Evolutionary conservation across 2,888 invertebrate species (phyloP).

Genomic region (Oligia fasciuncula): DNA sequence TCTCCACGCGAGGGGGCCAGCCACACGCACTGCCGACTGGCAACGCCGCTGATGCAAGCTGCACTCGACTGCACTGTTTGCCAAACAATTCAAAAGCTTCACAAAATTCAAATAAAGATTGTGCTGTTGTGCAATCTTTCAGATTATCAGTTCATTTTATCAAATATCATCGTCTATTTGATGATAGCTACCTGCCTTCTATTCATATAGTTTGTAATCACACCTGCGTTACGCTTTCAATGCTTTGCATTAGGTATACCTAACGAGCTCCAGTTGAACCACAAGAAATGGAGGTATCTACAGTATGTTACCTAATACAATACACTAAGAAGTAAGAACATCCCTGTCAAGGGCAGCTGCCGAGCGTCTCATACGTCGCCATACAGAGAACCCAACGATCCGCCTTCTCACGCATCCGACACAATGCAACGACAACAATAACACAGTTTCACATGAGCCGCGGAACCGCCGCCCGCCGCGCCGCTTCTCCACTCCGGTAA

Average conservation of each 20-base stretch:
- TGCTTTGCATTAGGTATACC: conserved; percentile 16
- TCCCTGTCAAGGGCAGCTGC: conserved; percentile 1
- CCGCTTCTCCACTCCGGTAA: conserved; percentile 41
- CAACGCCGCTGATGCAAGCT: not conserved
- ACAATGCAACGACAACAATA: conserved; percentile 52
- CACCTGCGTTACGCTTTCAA: conserved; percentile 32
- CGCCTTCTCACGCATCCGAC: conserved; percentile 30
- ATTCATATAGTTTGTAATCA: not conserved
- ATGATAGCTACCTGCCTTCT: conserved; percentile 33
- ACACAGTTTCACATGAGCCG: conserved; percentile 50
- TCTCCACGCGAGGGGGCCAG: conserved; percentile 15
- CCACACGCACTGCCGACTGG: not conserved
- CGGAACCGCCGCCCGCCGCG: conserved; percentile 16
- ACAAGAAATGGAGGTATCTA: conserved; percentile 6
- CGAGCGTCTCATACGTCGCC: conserved; percentile 1
- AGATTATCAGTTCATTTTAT: not conserved
- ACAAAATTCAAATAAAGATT: not conserved
- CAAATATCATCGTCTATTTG: not conserved
- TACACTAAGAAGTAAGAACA: conserved; percentile 9
- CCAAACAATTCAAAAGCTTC: not conserved
- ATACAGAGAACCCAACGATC: conserved; percentile 6
- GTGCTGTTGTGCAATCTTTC: not conserved
- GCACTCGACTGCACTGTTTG: not conserved
- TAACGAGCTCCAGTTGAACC: not conserved
- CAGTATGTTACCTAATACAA: conserved; percentile 2